Evolutionary conservation across 2,113 vertebrate genomes (phyloP).

Genomic region (Lagenorhynchus albirostris): DNA sequence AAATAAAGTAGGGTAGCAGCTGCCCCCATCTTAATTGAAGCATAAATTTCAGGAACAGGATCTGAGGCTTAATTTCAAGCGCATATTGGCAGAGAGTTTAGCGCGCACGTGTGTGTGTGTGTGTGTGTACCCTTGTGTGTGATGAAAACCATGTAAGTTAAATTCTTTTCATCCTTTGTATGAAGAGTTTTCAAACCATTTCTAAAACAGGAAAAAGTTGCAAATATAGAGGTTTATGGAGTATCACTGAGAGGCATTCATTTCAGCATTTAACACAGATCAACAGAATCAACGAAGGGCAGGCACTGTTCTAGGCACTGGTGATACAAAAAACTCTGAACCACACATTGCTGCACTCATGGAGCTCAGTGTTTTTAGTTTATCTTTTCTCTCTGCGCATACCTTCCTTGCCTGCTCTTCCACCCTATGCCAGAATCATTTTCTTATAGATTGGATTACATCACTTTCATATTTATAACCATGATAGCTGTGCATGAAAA

Average conservation of each 20-base stretch:
- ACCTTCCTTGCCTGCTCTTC: background rate
- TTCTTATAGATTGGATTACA: background rate
- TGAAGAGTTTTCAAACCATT: background rate
- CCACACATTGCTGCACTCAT: background rate
- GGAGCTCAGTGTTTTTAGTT: background rate
- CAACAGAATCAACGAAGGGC: background rate
- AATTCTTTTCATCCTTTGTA: background rate
- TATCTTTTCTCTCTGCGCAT: background rate
- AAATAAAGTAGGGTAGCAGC: constrained; percentile 70
- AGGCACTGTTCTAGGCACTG: background rate
- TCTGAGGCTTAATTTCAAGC: constrained; percentile 74
- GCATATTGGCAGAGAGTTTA: background rate
- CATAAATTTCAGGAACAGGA: constrained; percentile 75
- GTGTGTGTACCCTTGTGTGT: background rate
- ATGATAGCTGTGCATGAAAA: background rate
- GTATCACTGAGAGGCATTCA: background rate
- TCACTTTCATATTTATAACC: background rate
- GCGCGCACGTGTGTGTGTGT: no score
- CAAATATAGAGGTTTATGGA: background rate
- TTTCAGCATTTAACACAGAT: background rate
- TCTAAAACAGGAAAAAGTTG: background rate
- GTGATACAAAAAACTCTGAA: background rate
- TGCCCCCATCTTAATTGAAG: constrained; percentile 73
- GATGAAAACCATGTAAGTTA: background rate
- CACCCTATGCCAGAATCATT: background rate